Base-by-base conservation (phyloP, 2,888 invertebrate genomes). In the Loripinus fragilis region DNA sequence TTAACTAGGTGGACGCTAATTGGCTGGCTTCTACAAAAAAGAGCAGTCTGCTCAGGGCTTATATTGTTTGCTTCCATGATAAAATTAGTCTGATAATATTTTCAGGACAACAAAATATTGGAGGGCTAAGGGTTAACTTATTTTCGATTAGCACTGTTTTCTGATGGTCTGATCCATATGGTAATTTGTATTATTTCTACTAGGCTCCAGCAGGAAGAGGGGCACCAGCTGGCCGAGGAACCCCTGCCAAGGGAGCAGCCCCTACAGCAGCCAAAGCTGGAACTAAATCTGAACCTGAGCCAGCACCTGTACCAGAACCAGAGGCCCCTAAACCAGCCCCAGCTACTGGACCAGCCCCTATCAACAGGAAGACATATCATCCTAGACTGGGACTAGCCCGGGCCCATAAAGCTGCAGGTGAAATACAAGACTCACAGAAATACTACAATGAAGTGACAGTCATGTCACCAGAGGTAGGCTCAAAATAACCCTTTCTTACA, bases 391-490 rank as follows among this genome's bases (percentile, higher is more conserved):
- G 92, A 7, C 79, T 93, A 68, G 93, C 92, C 52, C 85, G 93
- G 64, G 92, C 91, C 0, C 85, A 90, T 69, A 82, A 87, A 48
- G 81, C 89, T 42, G 86, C 86, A 20, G 79, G 83, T 50, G 89
- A 91, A 60, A 81, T 87, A 42, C 85, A 87, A 41, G 91, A 92
- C 35, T 86, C 92, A 17, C 87, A 90, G 82, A 91, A 90, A 78
- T 92, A 88, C 74, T 93, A 92, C 80, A 87, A 87, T 71, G 88
- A 92, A 74, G 92, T 92, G 69, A 91, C 92, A 38, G 84, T 85
- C 23, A 90, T 93, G 91, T 88, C 93, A 41, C 93, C 93, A 30
- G 91, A 92, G 90, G 93, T 93, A 86, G 8, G n/a, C n/a, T n/a
- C n/a, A n/a, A n/a, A n/a, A n/a, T n/a, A n/a, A n/a, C n/a, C n/a